Conservation (phyloP, 2,113 vertebrate genomes). For the Damaliscus lunatus region DNA sequence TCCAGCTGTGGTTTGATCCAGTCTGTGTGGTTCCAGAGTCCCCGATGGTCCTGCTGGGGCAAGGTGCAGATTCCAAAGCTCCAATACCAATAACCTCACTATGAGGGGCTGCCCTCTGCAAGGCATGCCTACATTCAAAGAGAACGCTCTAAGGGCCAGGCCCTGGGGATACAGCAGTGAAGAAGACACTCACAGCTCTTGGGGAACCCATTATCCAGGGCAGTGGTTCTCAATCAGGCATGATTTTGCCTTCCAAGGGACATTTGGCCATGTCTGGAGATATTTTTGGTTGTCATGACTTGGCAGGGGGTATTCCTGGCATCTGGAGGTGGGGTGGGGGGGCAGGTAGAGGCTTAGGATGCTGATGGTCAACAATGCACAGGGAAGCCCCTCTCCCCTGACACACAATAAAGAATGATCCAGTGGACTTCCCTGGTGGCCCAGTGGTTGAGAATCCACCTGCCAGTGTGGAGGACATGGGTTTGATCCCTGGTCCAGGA, state of each 20-base stretch:
- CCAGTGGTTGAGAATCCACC: no score
- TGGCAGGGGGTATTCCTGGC: no score
- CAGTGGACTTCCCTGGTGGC: no score
- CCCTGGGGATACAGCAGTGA: neutral
- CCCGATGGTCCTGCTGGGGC: fast-evolving
- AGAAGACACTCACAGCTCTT: neutral
- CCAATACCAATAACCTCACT: neutral
- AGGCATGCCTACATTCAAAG: no score
- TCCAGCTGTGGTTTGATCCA: neutral
- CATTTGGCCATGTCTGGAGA: neutral
- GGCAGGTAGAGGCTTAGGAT: no score
- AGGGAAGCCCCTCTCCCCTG: no score
- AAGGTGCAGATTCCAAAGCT: neutral
- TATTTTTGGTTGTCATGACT: neutral
- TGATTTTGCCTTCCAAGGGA: neutral
- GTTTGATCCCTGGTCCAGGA: no score
- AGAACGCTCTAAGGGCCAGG: neutral
- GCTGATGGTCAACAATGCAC: no score
- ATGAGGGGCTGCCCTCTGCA: neutral
- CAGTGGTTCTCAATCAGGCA: neutral
- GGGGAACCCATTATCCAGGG: fast-evolving
- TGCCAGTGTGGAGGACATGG: no score
- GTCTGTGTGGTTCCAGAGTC: neutral
- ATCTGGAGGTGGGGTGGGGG: no score
- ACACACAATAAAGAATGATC: no score